These are phyloP conservation scores for Sinocyclocheilus rhinocerous DNA, from an alignment of 2,113 vertebrate species.

Conservation along the genomic window DNA sequence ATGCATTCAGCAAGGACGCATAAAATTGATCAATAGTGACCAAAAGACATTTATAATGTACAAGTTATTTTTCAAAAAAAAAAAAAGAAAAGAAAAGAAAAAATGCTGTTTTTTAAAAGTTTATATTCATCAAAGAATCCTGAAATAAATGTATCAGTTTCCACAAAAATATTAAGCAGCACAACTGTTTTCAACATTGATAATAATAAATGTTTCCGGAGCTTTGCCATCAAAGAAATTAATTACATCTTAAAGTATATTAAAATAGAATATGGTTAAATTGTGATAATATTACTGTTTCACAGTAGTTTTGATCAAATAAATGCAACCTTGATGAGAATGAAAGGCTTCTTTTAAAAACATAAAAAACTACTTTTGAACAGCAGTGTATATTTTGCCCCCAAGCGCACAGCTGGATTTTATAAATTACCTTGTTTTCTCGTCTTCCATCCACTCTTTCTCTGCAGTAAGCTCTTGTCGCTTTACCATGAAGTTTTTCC, in stretches of 20 bases:
- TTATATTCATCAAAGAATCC: not conserved
- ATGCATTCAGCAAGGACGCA: too few relatives aligned
- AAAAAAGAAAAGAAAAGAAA: not conserved
- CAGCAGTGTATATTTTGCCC: not conserved
- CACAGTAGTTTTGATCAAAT: not conserved
- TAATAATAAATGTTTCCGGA: not conserved
- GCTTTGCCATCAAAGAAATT: not conserved
- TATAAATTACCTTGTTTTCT: conserved; percentile 74
- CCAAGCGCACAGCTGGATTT: not conserved
- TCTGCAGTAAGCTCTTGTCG: conserved; percentile 83
- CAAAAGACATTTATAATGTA: too few relatives aligned
- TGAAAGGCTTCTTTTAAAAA: not conserved
- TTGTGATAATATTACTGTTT: not conserved
- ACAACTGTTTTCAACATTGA: not conserved
- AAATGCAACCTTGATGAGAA: not conserved
- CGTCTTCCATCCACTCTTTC: conserved; percentile 80
- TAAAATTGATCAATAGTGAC: too few relatives aligned
- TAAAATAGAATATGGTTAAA: not conserved
- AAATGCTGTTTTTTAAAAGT: not conserved
- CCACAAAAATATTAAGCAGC: not conserved
- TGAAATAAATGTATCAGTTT: not conserved
- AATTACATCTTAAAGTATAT: not conserved
- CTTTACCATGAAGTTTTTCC: conserved; percentile 82
- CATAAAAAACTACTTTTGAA: not conserved
- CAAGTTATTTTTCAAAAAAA: too few relatives aligned